A percentile compares a stretch with the other conserved stretches of the same genome.
Evolutionary conservation across 30 jellyfish, hydroid and myxozoan species (phyloP).

Genomic region (Clytia hemisphaerica): DNA sequence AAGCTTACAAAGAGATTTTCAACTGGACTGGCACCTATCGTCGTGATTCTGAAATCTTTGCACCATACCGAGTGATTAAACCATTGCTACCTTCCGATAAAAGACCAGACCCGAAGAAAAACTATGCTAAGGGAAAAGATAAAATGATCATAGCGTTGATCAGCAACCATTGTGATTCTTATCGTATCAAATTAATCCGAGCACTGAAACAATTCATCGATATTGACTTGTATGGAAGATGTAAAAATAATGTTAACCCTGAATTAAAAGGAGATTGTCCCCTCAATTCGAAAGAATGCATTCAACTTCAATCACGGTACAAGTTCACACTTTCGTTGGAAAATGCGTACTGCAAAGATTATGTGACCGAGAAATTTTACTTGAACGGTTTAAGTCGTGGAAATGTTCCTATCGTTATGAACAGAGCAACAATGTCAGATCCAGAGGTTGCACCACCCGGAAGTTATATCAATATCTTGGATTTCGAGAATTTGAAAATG

Average conservation of each 20-base stretch:
- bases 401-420: constrained; percentile 52
- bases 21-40: constrained; percentile 55
- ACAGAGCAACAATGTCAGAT: constrained; percentile 32
- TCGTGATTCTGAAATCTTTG: constrained; percentile 41
- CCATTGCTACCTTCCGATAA: too few relatives aligned
- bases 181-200: constrained; percentile 15
- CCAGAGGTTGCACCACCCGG: constrained; percentile 39
- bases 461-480: constrained; percentile 29
- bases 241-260: constrained; percentile 28
- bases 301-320: constrained; percentile 34
- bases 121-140: too few relatives aligned
- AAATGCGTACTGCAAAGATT: constrained; percentile 51
- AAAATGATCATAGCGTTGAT: constrained; percentile 29
- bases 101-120: too few relatives aligned
- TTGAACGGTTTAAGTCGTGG: constrained; percentile 42
- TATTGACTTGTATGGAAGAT: constrained; percentile 56
- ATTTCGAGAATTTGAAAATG: constrained; percentile 19
- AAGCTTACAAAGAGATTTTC: constrained; percentile 12
- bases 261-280: constrained; percentile 38
- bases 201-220: constrained; percentile 20
- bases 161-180: constrained; percentile 42
- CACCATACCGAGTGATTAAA: constrained; percentile 9
- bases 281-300: constrained; percentile 26
- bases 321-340: constrained; percentile 55
- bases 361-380: constrained; percentile 64